A percentile compares a stretch with the other conserved stretches of the same genome.
Conservation (phyloP, 2,113 vertebrate species). For the Scartelaos histophorus region DNA sequence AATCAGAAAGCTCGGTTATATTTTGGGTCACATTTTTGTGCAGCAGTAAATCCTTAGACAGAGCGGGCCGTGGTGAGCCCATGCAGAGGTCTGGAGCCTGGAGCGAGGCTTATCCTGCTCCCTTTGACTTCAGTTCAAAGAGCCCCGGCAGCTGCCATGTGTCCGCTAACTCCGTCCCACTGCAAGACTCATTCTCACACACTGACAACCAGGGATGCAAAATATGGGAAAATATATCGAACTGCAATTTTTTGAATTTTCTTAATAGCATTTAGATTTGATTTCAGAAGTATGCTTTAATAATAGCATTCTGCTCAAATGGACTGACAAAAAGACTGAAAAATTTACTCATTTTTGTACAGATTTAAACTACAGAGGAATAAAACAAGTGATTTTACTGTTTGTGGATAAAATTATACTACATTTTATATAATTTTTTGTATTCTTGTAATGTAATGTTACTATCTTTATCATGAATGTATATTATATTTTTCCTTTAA, state of each 20-base stretch:
- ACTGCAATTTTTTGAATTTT: no score
- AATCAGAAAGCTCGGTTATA: neutral
- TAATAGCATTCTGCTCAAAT: no score
- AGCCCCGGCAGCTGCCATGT: neutral
- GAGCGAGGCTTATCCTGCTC: constrained; percentile 35
- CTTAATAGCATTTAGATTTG: no score
- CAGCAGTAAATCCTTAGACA: constrained; percentile 1
- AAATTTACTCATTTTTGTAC: neutral
- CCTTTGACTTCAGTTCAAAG: constrained; percentile 40
- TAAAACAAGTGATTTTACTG: no score
- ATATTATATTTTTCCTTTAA: no score
- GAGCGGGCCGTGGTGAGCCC: constrained; percentile 14
- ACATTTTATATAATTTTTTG: no score
- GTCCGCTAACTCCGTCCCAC: neutral
- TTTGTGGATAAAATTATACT: no score
- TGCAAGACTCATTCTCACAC: no score
- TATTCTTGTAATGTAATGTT: no score
- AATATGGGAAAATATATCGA: no score
- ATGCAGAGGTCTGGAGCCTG: constrained; percentile 39
- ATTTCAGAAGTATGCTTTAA: no score
- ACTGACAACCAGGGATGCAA: neutral
- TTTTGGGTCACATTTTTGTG: neutral
- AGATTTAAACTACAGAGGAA: neutral
- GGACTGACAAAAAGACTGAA: neutral
- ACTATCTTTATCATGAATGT: no score